Percentiles rank a stretch among this genome's conserved stretches.
phyloP scores from a whole-genome alignment of 2,888 invertebrate species.

The Clusia tigrina region DNA sequence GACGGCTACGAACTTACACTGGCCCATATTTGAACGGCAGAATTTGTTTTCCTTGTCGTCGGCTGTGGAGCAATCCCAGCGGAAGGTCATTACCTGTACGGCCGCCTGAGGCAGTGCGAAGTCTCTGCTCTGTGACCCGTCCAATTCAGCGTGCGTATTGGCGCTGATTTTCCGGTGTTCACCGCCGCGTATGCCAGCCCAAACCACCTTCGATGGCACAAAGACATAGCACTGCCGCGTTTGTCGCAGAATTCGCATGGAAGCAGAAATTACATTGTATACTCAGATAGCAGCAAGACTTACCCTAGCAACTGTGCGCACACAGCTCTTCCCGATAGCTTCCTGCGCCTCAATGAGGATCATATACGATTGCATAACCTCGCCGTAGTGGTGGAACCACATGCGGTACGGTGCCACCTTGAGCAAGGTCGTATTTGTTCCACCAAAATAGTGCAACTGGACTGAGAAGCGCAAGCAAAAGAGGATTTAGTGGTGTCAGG shows the following conservation, averaged over 20 bases:
- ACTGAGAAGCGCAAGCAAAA: slow-evolving; percentile 28
- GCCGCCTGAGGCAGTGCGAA: slow-evolving; percentile 31
- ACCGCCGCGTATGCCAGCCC: slow-evolving; percentile 39
- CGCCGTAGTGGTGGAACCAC: slow-evolving; percentile 40
- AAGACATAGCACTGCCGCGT: slow-evolving; percentile 41
- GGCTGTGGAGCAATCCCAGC: slow-evolving; percentile 40
- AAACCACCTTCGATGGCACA: slow-evolving; percentile 37
- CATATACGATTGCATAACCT: slow-evolving; percentile 37
- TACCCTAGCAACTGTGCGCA: slow-evolving; percentile 28
- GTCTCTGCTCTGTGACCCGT: slow-evolving; percentile 41
- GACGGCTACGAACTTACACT: too few relatives aligned
- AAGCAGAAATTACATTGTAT: neutral
- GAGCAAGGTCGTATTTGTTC: slow-evolving; percentile 15
- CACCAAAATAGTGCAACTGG: slow-evolving; percentile 36
- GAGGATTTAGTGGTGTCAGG: neutral
- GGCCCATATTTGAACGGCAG: slow-evolving; percentile 31
- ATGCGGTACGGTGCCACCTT: slow-evolving; percentile 39
- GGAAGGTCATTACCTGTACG: slow-evolving; percentile 34
- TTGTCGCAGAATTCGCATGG: neutral
- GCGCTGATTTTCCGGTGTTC: slow-evolving; percentile 30
- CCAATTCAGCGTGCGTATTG: slow-evolving; percentile 27
- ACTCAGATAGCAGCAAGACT: slow-evolving; percentile 6
- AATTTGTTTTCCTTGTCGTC: slow-evolving; percentile 25
- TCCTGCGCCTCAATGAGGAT: slow-evolving; percentile 25
- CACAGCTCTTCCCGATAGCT: neutral